Conservation (phyloP, 2,797 vertebrate genomes). For the Sebastolobus alascanus region DNA sequence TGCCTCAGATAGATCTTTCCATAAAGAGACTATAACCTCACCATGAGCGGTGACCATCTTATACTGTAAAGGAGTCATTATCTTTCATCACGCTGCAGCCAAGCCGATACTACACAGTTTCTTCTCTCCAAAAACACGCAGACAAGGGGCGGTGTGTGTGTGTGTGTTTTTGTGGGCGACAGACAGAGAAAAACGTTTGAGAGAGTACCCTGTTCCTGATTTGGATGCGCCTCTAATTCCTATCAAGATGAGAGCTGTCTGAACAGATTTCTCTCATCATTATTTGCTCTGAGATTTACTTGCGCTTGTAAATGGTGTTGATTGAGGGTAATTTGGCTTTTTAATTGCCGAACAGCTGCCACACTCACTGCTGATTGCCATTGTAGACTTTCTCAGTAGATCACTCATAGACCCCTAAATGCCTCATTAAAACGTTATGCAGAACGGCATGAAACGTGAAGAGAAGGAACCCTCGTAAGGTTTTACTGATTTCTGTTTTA, state of each 20-base stretch:
- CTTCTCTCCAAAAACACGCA: conserved; percentile 45
- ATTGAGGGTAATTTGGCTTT: conserved; percentile 89
- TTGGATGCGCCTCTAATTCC: conserved; percentile 83
- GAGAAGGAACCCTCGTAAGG: conserved; percentile 74
- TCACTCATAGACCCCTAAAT: conserved; percentile 84
- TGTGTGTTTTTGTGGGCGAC: conserved; percentile 24
- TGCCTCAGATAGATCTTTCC: conserved; percentile 18
- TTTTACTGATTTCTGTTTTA: conserved; percentile 82
- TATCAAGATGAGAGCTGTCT: conserved; percentile 85
- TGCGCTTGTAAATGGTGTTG: conserved; percentile 86
- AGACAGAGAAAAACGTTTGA: conserved; percentile 55
- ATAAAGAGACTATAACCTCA: conserved; percentile 9
- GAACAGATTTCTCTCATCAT: conserved; percentile 86
- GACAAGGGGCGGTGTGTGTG: conserved; percentile 17
- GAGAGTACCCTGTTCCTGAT: conserved; percentile 72
- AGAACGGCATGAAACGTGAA: conserved; percentile 76
- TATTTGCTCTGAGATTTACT: conserved; percentile 86
- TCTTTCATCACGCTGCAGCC: conserved; percentile 48
- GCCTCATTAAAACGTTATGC: conserved; percentile 83
- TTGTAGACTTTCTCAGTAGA: conserved; percentile 85
- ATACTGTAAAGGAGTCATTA: conserved; percentile 38
- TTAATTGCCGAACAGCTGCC: conserved; percentile 88
- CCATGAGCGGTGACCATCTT: conserved; percentile 27
- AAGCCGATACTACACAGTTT: conserved; percentile 36
- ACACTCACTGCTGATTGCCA: conserved; percentile 85